These are phyloP conservation scores for Dasyprocta punctata DNA, from an alignment of 2,113 vertebrate genomes.

Conservation along the genomic window DNA sequence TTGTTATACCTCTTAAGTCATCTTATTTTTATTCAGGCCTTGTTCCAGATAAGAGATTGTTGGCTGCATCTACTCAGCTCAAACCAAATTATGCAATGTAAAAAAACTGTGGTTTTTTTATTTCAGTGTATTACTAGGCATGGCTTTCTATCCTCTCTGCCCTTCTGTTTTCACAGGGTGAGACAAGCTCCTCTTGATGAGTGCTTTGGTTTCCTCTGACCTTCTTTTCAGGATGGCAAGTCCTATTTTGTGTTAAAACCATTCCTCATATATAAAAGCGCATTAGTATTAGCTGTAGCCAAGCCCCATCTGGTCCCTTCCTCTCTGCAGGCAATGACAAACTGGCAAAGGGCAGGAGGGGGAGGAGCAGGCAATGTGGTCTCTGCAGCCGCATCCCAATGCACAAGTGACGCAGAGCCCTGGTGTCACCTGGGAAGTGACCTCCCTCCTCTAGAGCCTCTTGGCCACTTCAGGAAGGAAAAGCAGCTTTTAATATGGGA, in stretches of 20 bases:
- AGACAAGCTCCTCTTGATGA: background rate
- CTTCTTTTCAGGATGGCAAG: background rate
- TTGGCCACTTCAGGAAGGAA: background rate
- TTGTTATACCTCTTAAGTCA: background rate
- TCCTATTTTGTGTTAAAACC: conserved; percentile 26
- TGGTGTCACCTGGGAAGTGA: background rate
- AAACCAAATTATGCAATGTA: background rate
- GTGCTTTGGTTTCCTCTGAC: background rate
- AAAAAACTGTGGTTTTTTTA: background rate
- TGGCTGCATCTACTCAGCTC: background rate
- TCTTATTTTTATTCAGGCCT: background rate
- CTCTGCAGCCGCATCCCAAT: background rate
- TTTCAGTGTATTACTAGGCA: background rate
- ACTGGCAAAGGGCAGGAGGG: background rate
- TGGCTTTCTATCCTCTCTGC: background rate
- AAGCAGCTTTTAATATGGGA: background rate
- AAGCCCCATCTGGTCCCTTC: conserved; percentile 18
- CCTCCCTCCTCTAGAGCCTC: background rate
- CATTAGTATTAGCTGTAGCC: conserved; percentile 11
- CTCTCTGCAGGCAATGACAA: background rate
- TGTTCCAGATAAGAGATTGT: background rate
- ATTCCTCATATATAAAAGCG: background rate
- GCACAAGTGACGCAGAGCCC: background rate
- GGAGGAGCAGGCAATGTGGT: background rate
- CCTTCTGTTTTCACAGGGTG: background rate